Evolutionary conservation across 2,888 invertebrate genomes (phyloP).

Genomic region (Neoaliturus tenellus): DNA sequence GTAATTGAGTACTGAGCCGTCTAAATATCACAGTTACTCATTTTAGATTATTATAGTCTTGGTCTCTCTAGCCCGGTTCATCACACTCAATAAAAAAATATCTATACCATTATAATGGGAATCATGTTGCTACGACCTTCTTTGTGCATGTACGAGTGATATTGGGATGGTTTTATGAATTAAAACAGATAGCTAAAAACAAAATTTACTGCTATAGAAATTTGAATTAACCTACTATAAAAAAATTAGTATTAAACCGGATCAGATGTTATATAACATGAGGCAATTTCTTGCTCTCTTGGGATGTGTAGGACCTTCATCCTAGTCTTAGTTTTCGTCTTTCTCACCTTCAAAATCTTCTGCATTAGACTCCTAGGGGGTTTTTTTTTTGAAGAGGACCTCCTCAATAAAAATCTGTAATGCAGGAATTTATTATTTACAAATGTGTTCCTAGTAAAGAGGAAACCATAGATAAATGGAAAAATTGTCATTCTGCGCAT

Average conservation of each 20-base stretch:
- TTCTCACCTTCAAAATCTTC: background rate
- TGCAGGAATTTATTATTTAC: no score
- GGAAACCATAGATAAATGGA: no score
- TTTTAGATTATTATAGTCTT: background rate
- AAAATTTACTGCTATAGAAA: constrained; percentile 1
- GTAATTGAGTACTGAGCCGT: background rate
- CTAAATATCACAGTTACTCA: constrained; percentile 21
- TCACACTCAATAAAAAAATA: constrained; percentile 35
- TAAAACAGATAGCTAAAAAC: background rate
- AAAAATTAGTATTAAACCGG: no score
- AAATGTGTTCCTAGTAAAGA: no score
- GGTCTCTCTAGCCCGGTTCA: background rate
- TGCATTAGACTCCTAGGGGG: background rate
- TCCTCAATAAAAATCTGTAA: no score
- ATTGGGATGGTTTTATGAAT: constrained; percentile 20
- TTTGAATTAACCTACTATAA: background rate
- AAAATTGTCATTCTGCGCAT: no score
- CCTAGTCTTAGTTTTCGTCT: background rate
- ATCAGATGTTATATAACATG: background rate
- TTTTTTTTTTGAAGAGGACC: no score
- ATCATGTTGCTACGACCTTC: background rate
- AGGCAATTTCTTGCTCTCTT: constrained; percentile 28
- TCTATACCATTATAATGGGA: background rate
- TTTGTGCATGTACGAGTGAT: background rate
- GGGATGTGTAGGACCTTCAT: constrained; percentile 11